Percentiles rank a stretch among this genome's conserved stretches.
phyloP scores from a whole-genome alignment of 2,113 vertebrate genomes.

The Haliaeetus leucogaster region DNA sequence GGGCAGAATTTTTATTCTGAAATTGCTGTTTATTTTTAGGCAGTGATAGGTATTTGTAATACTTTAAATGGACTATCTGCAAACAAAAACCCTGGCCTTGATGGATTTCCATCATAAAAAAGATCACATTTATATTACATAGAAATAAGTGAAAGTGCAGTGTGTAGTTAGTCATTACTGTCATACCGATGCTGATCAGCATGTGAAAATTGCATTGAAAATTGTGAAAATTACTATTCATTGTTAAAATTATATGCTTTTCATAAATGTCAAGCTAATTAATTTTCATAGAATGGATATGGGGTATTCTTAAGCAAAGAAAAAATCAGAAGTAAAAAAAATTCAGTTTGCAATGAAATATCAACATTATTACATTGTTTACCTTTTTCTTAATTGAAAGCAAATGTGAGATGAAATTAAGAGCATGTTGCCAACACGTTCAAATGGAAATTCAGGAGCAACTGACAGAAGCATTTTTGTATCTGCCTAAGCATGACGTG shows the following conservation, averaged over 20 bases:
- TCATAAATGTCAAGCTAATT: neutral
- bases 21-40: neutral
- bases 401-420: neutral
- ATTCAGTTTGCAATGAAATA: neutral
- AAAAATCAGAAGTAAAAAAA: neutral
- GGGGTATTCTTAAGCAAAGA: neutral
- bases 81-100: neutral
- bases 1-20: neutral
- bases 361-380: neutral
- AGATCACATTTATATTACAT: neutral
- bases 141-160: neutral
- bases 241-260: neutral
- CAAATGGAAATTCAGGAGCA: neutral
- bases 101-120: neutral
- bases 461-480: neutral
- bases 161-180: neutral
- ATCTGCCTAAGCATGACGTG: neutral
- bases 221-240: neutral
- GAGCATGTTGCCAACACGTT: neutral
- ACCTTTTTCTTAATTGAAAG: neutral
- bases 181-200: neutral
- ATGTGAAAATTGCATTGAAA: neutral
- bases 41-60: neutral
- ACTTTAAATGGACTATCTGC: neutral
- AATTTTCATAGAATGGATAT: neutral